Evolutionary conservation across 2,797 vertebrate genomes (phyloP), one percentile per base, ranked within the genome.

Genomic region (Anabas testudineus): DNA sequence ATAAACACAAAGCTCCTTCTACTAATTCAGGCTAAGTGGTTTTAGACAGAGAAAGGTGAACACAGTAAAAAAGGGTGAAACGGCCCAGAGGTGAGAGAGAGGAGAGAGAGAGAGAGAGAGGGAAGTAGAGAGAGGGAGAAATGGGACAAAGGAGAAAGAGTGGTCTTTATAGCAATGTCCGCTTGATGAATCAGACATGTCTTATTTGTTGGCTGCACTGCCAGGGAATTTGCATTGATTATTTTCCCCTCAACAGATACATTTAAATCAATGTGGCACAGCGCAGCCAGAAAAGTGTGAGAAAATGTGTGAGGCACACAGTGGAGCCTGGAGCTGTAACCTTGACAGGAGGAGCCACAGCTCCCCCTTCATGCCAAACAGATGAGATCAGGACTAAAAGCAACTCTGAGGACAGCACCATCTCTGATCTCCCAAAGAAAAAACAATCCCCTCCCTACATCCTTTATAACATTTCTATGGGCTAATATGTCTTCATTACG

Each of bases 201-300:
- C 90, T 94, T 91, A 93, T 92, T 93, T 93, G 90, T 88, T 94
- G 93, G 92, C 95, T 92, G 93, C 92, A 91, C 91, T 91, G 95
- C 93, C 92, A 92, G 95, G 92, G 95, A 96, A 96, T 98, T 97
- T 98, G 95, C 96, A 96, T 97, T 95, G 96, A 97, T 98, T 97
- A 96, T 95, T 95, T 95, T 94, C 95, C 95, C 95, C 95, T 95
- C 93, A 95, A 94, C 94, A 95, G 95, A 95, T 94, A 95, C 93
- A 95, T 96, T 95, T 96, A 95, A 95, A 96, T 95, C 91, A 92
- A 95, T 94, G 94, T 94, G 95, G 95, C 95, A 95, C 90, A 83
- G 94, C 92, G 91, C 92, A 91, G 91, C 91, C 77, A 93, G 90
- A 91, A 80, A 87, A 90, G 88, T 92, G 91, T 94, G 92, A 94